Conservation (phyloP, 2,888 invertebrate genomes). For the Hybos culiciformis region DNA sequence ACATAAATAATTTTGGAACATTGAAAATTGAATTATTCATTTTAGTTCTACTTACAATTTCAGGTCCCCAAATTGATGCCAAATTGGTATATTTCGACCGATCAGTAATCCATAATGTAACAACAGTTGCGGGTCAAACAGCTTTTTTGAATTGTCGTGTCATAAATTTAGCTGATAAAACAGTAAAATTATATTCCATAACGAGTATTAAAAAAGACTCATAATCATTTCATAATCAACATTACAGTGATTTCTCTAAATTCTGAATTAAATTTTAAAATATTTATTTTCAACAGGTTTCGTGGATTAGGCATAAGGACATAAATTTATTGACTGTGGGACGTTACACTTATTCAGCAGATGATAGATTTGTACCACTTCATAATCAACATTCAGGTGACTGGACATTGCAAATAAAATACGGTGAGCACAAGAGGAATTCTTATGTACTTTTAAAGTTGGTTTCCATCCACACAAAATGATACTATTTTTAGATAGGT, state of each 20-base stretch:
- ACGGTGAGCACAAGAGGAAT: neutral
- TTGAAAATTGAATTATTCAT: no score
- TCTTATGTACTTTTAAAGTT: neutral
- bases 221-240: neutral
- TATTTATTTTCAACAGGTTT: slow-evolving; percentile 12
- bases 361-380: slow-evolving; percentile 18
- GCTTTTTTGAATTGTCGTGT: slow-evolving; percentile 72
- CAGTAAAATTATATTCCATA: slow-evolving; percentile 43
- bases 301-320: slow-evolving; percentile 19
- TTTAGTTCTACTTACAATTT: no score
- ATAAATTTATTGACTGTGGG: slow-evolving; percentile 19
- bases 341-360: slow-evolving; percentile 18
- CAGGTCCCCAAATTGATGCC: no score
- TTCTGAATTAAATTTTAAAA: neutral
- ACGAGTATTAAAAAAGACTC: neutral
- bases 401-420: slow-evolving; percentile 17
- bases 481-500: no score
- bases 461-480: no score
- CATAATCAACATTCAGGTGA: slow-evolving; percentile 17
- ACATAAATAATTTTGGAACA: no score
- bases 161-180: slow-evolving; percentile 67
- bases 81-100: slow-evolving; percentile 16
- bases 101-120: slow-evolving; percentile 45
- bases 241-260: neutral
- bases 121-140: slow-evolving; percentile 67